Percentiles rank a stretch among this genome's conserved stretches.
Evolutionary conservation across 2,113 vertebrate species (phyloP).

Genomic region (Calypte anna): DNA sequence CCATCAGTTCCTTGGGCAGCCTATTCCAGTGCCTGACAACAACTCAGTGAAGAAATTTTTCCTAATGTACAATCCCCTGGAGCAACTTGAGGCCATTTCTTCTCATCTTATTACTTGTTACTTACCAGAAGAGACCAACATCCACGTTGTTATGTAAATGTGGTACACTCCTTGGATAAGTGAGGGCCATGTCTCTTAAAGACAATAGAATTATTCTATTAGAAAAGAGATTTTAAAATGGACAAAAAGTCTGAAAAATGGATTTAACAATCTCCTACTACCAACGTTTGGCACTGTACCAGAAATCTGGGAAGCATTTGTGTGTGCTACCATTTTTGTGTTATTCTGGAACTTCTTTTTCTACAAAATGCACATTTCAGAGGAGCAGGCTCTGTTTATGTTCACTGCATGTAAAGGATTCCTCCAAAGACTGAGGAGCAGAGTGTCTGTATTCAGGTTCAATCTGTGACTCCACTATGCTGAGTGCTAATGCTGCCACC

Average conservation of each 20-base stretch:
- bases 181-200: background rate
- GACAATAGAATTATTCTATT: background rate
- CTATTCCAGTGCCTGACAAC: too few species aligned
- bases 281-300: background rate
- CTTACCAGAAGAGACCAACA: too few species aligned
- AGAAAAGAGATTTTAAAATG: background rate
- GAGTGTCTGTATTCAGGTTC: accelerated
- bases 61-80: too few species aligned
- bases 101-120: too few species aligned
- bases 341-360: background rate
- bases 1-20: too few species aligned
- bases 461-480: background rate
- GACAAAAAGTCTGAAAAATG: background rate
- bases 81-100: too few species aligned
- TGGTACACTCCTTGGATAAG: background rate
- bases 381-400: background rate
- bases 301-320: background rate
- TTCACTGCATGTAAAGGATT: background rate
- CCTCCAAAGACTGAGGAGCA: background rate
- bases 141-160: background rate
- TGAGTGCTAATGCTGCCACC: background rate
- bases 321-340: background rate
- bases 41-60: too few species aligned
- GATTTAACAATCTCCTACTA: background rate
- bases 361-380: background rate